These are phyloP conservation scores for Nemotelus pantherinus DNA, from an alignment of 2,888 invertebrate species.

Conservation along the genomic window DNA sequence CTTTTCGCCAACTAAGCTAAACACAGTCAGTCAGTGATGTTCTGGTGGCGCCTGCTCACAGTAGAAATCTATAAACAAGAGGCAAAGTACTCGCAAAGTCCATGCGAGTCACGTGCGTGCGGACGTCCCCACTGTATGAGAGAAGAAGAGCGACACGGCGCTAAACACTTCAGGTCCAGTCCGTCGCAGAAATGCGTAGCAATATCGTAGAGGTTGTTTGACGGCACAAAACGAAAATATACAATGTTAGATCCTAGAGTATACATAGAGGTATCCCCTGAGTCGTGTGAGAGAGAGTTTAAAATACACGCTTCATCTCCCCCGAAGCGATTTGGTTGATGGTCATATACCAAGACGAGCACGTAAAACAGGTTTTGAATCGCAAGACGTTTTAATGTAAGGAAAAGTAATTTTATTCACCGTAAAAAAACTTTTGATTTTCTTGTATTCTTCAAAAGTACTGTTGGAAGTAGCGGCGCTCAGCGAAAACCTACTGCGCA, in stretches of 20 bases:
- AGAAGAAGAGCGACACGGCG: constrained; percentile 22
- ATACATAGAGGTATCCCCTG: constrained; percentile 9
- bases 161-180: constrained; percentile 28
- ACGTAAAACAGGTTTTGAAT: constrained; percentile 48
- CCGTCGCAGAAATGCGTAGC: background rate
- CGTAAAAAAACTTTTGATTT: constrained; percentile 45
- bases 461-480: background rate
- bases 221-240: constrained; percentile 41
- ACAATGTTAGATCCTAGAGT: constrained; percentile 30
- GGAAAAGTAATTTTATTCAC: constrained; percentile 49
- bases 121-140: background rate
- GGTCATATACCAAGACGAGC: constrained; percentile 45
- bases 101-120: constrained; percentile 25
- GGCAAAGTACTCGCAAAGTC: background rate
- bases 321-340: constrained; percentile 44
- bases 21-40: constrained; percentile 51
- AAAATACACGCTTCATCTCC: constrained; percentile 21
- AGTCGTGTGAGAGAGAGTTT: constrained; percentile 18
- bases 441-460: constrained; percentile 50
- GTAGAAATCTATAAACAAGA: background rate
- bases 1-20: constrained; percentile 16
- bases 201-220: constrained; percentile 22
- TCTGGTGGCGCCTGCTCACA: constrained; percentile 44
- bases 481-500: constrained; percentile 17
- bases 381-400: constrained; percentile 49